phyloP scores from a whole-genome alignment of 2,113 vertebrate species.

The Odontesthes bonariensis region DNA sequence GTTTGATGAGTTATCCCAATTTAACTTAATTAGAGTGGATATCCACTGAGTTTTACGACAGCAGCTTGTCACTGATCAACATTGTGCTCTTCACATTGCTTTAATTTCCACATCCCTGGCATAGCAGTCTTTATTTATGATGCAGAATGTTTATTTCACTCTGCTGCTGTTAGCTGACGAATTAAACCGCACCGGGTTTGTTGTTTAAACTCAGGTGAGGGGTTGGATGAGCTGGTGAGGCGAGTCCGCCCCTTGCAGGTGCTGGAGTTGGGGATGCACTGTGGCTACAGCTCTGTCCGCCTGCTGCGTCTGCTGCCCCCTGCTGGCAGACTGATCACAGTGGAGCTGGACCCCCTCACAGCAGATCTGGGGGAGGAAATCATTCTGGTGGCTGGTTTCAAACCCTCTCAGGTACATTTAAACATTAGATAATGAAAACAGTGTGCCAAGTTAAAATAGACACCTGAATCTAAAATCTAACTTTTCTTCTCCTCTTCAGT shows the following conservation, averaged over 20 bases:
- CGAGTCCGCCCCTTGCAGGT: conserved; percentile 36
- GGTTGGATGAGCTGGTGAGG: conserved; percentile 68
- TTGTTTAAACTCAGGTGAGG: conserved; percentile 50
- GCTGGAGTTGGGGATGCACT: conserved; percentile 79
- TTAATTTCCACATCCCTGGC: too few species aligned
- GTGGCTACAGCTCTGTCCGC: conserved; percentile 75
- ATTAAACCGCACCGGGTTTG: neutral
- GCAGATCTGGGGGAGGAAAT: conserved; percentile 77
- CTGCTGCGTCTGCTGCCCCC: conserved; percentile 75
- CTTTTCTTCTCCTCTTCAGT: conserved; percentile 56
- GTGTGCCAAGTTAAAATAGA: too few species aligned
- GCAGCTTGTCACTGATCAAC: too few species aligned
- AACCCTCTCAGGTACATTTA: conserved; percentile 60
- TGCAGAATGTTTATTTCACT: too few species aligned
- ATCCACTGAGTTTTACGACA: too few species aligned
- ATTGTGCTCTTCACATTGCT: too few species aligned
- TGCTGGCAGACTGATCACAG: conserved; percentile 67
- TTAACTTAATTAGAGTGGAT: too few species aligned
- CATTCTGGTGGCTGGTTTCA: conserved; percentile 79
- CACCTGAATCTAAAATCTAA: too few species aligned
- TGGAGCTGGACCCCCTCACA: conserved; percentile 74
- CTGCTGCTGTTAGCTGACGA: neutral
- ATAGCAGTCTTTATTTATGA: too few species aligned
- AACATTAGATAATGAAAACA: too few species aligned
- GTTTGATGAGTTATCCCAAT: too few species aligned